These are phyloP conservation scores for Myxocyprinus asiaticus DNA, from an alignment of 2,113 vertebrate species.

Conservation along the genomic window DNA sequence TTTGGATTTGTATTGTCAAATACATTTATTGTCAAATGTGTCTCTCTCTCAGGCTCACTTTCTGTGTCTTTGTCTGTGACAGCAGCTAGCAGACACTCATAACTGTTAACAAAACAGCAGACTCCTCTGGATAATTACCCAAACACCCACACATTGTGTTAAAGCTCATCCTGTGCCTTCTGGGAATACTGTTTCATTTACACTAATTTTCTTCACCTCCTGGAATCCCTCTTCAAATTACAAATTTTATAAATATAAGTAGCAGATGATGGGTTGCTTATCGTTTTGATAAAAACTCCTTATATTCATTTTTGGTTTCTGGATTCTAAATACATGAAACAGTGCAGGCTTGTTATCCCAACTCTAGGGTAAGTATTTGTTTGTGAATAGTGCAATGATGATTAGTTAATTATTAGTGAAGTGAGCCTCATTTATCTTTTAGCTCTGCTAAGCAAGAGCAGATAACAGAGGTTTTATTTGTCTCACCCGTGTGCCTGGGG, in stretches of 20 bases:
- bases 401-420: not conserved
- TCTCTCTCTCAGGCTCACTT: not conserved
- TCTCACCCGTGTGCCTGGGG: conserved; percentile 2
- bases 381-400: conserved; percentile 8
- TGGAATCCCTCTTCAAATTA: too few species aligned
- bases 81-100: conserved; percentile 8
- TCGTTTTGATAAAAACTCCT: not conserved
- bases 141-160: conserved; percentile 43
- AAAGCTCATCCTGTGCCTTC: conserved; percentile 47
- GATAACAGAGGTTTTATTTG: not conserved
- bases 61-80: not conserved
- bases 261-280: conserved; percentile 2
- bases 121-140: conserved; percentile 34
- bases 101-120: conserved; percentile 36
- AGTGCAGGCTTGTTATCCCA: not conserved
- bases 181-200: conserved; percentile 38
- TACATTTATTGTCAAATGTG: not conserved
- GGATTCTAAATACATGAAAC: not conserved
- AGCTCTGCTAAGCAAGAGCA: not conserved
- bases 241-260: conserved; percentile 19
- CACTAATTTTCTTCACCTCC: conserved; percentile 9
- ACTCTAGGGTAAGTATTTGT: conserved; percentile 5
- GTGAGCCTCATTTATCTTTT: conserved; percentile 25
- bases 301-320: not conserved
- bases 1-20: not conserved